A percentile compares a stretch with the other conserved stretches of the same genome.
phyloP scores from a whole-genome alignment of 2,888 invertebrate species.

The Synergus umbraculus region DNA sequence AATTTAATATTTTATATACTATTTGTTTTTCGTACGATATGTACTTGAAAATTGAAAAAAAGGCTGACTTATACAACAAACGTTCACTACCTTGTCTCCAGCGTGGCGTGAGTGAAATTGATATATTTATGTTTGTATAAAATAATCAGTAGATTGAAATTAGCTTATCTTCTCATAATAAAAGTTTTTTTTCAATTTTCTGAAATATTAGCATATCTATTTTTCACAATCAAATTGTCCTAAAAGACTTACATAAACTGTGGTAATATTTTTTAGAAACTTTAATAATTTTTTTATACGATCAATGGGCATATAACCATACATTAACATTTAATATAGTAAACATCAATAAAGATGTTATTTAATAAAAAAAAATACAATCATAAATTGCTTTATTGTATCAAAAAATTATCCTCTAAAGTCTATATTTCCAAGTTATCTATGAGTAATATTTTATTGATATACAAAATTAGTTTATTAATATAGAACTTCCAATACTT shows the following conservation, averaged over 20 bases:
- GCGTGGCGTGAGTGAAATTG: slow-evolving; percentile 1
- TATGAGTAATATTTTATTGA: too few species aligned
- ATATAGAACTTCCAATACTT: neutral
- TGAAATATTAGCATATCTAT: neutral
- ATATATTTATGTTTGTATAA: slow-evolving; percentile 18
- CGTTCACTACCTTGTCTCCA: neutral
- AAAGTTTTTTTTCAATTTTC: slow-evolving; percentile 1
- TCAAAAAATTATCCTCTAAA: neutral
- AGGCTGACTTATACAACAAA: slow-evolving; percentile 29
- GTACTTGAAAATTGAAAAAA: slow-evolving; percentile 3
- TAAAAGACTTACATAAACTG: neutral
- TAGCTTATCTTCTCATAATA: neutral
- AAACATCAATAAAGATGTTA: neutral
- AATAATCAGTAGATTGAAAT: neutral
- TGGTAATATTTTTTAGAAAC: neutral
- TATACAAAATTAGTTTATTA: too few species aligned
- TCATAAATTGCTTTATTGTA: neutral
- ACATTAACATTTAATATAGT: too few species aligned
- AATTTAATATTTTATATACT: slow-evolving; percentile 73
- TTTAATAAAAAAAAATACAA: slow-evolving; percentile 5
- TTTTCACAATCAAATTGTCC: slow-evolving; percentile 24
- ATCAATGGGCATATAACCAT: too few species aligned
- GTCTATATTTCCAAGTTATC: neutral
- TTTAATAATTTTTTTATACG: neutral
- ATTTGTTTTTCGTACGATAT: slow-evolving; percentile 1